These are phyloP conservation scores for Huso huso DNA, from an alignment of 2,797 vertebrate species.

Conservation along the genomic window DNA sequence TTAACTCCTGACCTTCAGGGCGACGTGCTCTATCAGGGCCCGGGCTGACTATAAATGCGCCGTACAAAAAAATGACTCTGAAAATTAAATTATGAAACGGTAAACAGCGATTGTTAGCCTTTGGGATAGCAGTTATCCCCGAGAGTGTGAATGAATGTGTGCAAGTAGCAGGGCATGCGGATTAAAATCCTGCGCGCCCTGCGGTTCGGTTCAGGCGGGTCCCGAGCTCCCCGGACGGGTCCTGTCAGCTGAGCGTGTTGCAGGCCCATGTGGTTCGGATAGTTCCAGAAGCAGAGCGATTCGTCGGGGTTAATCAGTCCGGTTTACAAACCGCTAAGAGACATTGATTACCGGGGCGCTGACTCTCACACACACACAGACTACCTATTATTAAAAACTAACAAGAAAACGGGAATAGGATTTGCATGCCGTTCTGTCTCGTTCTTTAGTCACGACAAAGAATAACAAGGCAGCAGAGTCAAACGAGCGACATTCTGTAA, in stretches of 20 bases:
- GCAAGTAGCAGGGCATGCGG: not conserved
- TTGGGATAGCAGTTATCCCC: not conserved
- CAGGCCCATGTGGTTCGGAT: conserved; percentile 55
- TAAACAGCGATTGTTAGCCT: not conserved
- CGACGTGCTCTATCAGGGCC: conserved; percentile 27
- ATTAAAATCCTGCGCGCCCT: not conserved
- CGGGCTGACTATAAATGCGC: not conserved
- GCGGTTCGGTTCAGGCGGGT: conserved; percentile 26
- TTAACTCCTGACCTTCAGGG: conserved; percentile 59
- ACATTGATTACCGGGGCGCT: not conserved
- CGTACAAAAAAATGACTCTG: not conserved
- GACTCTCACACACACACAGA: rapidly evolving
- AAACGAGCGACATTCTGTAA: not conserved
- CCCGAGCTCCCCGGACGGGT: conserved; percentile 11
- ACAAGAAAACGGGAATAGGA: not conserved
- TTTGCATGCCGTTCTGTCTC: not conserved
- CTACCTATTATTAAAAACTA: not conserved
- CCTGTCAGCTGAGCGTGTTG: conserved; percentile 34
- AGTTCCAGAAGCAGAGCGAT: conserved; percentile 49
- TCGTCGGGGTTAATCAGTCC: conserved; percentile 11
- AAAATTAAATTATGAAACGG: not conserved
- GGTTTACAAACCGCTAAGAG: rapidly evolving
- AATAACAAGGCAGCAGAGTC: too few relatives aligned
- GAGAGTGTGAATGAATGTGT: not conserved
- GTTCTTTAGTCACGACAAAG: too few relatives aligned